These are phyloP conservation scores for Cyphomyrus discorhynchus DNA, from an alignment of 2,113 vertebrate species.

Conservation along the genomic window DNA sequence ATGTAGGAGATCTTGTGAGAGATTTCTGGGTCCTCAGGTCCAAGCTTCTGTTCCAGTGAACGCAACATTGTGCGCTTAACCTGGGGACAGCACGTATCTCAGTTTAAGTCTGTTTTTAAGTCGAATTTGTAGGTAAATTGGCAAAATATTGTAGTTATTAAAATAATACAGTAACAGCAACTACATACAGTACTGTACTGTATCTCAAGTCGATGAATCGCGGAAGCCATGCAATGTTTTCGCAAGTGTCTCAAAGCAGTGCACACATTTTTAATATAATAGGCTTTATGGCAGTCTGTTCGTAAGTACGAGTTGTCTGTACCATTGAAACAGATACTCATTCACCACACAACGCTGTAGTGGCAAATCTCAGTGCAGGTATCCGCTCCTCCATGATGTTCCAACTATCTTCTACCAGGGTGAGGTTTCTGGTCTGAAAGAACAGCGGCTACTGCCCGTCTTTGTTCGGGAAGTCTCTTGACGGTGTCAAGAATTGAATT, in stretches of 20 bases:
- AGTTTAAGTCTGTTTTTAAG: not conserved
- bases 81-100: too few species aligned
- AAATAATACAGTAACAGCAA: not conserved
- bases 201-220: not conserved
- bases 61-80: not conserved
- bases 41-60: not conserved
- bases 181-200: not conserved
- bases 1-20: not conserved
- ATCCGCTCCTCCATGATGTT: not conserved
- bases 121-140: not conserved
- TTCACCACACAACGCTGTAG: too few species aligned
- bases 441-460: not conserved
- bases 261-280: not conserved
- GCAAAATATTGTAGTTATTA: not conserved
- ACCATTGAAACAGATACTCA: too few species aligned
- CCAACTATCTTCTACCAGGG: not conserved
- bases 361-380: not conserved
- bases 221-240: not conserved
- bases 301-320: too few species aligned
- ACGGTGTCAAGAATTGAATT: not conserved
- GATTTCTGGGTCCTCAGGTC: not conserved
- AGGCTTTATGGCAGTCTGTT: not conserved
- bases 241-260: not conserved
- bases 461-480: not conserved
- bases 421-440: not conserved